phyloP scores from a whole-genome alignment of 2,113 vertebrate species.

The Mastomys coucha region DNA sequence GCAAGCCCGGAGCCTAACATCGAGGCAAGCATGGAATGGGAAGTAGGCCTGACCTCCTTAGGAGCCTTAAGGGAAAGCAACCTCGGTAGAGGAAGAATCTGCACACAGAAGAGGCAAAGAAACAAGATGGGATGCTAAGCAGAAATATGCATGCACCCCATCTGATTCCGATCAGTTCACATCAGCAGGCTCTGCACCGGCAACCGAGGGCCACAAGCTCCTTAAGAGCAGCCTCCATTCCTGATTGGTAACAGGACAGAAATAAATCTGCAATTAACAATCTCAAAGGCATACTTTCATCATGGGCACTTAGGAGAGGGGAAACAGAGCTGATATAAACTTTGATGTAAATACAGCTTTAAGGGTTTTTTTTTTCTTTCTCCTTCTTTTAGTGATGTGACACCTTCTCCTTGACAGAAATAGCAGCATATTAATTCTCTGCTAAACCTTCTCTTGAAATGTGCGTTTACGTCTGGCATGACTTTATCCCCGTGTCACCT shows the following conservation, averaged over 20 bases:
- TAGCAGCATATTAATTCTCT: conserved; percentile 61
- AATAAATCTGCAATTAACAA: conserved; percentile 30
- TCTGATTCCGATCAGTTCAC: neutral
- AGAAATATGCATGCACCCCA: neutral
- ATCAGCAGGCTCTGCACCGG: neutral
- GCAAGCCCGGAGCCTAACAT: neutral
- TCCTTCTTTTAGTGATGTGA: conserved; percentile 59
- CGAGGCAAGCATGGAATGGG: neutral
- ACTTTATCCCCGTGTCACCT: conserved; percentile 39
- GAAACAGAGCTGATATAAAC: neutral
- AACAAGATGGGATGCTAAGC: neutral
- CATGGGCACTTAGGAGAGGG: neutral
- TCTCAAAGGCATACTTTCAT: neutral
- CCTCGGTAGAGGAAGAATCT: neutral
- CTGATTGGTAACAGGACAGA: conserved; percentile 27
- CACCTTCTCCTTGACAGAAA: conserved; percentile 71
- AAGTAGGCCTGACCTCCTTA: neutral
- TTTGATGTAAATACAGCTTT: conserved; percentile 45
- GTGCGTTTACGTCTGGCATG: conserved; percentile 35
- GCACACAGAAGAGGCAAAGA: neutral
- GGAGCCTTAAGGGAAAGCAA: neutral
- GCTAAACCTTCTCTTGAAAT: conserved; percentile 54
- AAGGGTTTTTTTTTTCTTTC: neutral
- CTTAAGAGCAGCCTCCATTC: neutral
- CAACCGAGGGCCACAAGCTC: too few relatives aligned